Conservation (phyloP, 2,888 invertebrate genomes). For the Sicus ferrugineus region DNA sequence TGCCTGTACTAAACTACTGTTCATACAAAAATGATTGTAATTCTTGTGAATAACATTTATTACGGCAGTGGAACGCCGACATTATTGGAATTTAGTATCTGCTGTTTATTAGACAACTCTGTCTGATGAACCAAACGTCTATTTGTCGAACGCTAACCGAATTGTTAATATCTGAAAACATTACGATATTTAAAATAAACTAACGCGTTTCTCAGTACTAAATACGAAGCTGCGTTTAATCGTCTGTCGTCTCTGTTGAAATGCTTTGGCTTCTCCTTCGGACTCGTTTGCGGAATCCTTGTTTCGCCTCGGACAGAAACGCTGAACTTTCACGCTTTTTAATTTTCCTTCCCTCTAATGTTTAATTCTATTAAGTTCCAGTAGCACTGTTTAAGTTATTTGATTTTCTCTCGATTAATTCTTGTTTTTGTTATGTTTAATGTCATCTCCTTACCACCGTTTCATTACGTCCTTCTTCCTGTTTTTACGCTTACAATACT, state of each 20-base stretch:
- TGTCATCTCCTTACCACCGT: constrained; percentile 22
- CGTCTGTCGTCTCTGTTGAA: no score
- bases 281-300: not conserved
- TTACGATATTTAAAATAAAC: not conserved
- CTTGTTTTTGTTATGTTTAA: constrained; percentile 32
- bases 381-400: constrained; percentile 30
- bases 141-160: not conserved
- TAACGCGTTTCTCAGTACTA: no score
- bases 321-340: not conserved
- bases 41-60: not conserved
- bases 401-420: constrained; percentile 32
- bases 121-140: not conserved
- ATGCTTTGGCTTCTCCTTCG: not conserved
- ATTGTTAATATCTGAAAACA: not conserved
- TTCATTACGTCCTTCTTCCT: constrained; percentile 23
- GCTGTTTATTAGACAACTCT: not conserved
- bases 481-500: constrained; percentile 25
- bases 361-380: constrained; percentile 21
- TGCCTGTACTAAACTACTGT: no score
- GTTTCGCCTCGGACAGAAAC: not conserved
- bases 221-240: no score
- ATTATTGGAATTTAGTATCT: no score
- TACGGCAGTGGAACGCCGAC: no score
- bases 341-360: not conserved
- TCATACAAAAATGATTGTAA: not conserved